These are phyloP conservation scores for Lanistes nyassanus DNA, from an alignment of 1,140 invertebrate species.

Conservation along the genomic window DNA sequence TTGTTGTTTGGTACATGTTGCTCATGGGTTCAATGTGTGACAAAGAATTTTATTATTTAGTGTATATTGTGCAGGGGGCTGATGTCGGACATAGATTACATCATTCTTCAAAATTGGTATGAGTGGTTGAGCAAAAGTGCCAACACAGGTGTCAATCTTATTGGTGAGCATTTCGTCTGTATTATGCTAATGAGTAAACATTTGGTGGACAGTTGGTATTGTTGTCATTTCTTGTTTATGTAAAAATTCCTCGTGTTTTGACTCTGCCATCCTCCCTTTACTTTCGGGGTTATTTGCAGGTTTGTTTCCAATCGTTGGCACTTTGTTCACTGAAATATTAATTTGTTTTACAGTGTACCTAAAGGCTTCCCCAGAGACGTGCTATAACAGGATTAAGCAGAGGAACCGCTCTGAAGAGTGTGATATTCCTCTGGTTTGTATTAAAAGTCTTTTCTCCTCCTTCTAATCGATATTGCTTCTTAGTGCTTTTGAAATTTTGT, in stretches of 20 bases:
- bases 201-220: too few species aligned
- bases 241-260: too few species aligned
- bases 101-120: constrained; percentile 86
- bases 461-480: too few species aligned
- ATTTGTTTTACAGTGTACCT: constrained; percentile 79
- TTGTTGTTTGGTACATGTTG: too few species aligned
- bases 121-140: constrained; percentile 79
- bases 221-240: too few species aligned
- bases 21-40: too few species aligned
- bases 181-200: background rate
- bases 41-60: background rate
- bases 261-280: too few species aligned
- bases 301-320: too few species aligned
- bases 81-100: constrained; percentile 72
- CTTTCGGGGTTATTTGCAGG: too few species aligned
- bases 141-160: constrained; percentile 82
- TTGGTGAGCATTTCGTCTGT: constrained; percentile 72
- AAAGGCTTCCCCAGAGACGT: constrained; percentile 81
- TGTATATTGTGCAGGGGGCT: constrained; percentile 59
- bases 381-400: constrained; percentile 79
- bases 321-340: background rate
- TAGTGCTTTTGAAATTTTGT: too few species aligned
- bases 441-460: background rate
- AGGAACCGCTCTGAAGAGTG: constrained; percentile 81
- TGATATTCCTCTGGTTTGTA: constrained; percentile 47